These are phyloP conservation scores for Plotosus lineatus DNA, from an alignment of 2,113 vertebrate species.

Conservation along the genomic window DNA sequence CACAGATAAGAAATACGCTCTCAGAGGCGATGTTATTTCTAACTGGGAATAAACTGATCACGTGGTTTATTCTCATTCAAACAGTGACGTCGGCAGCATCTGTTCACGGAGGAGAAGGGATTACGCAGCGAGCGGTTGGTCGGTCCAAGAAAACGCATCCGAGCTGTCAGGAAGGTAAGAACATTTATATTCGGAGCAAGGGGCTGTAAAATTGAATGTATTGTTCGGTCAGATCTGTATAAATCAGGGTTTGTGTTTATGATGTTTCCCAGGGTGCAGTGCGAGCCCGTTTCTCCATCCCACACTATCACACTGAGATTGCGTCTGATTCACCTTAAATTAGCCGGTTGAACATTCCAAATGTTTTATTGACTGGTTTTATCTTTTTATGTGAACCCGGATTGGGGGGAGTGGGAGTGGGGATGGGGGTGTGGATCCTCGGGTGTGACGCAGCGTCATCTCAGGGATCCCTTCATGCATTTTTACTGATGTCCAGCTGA, in stretches of 20 bases:
- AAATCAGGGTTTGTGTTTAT: not conserved
- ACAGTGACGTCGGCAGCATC: slow-evolving; percentile 31
- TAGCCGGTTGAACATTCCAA: not conserved
- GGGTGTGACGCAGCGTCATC: no score
- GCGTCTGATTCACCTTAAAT: not conserved
- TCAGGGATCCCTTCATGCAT: not conserved
- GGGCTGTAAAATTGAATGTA: no score
- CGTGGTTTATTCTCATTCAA: not conserved
- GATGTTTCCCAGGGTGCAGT: no score
- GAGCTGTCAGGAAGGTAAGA: slow-evolving; percentile 14
- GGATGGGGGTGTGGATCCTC: no score
- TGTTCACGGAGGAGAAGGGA: not conserved
- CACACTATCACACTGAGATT: not conserved
- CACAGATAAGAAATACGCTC: not conserved
- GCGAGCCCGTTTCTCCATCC: not conserved
- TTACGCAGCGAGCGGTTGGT: not conserved
- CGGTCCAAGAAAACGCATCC: not conserved
- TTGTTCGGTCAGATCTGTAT: not conserved
- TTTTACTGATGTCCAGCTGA: not conserved
- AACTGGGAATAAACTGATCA: slow-evolving; percentile 26
- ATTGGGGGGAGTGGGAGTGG: no score
- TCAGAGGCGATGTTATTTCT: not conserved
- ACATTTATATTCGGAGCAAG: not conserved
- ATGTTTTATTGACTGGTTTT: not conserved
- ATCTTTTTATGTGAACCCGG: no score